phyloP scores from a whole-genome alignment of 2,888 invertebrate genomes.

The Phyto melanocephala region DNA sequence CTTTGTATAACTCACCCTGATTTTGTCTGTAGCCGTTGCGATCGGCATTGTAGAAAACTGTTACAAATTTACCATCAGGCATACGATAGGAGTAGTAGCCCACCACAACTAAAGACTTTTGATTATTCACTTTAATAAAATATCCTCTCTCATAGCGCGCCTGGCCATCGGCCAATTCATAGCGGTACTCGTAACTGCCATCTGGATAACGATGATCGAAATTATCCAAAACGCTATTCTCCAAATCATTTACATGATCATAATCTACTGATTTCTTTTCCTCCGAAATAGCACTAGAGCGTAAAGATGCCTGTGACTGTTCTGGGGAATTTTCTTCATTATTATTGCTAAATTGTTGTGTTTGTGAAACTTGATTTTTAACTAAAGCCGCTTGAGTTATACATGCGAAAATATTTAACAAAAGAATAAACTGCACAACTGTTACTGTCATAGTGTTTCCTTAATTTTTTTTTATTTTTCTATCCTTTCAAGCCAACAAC shows the following conservation, averaged over 20 bases:
- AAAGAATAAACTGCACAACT: slow-evolving; percentile 19
- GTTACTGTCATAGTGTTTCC: slow-evolving; percentile 47
- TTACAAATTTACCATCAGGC: slow-evolving; percentile 72
- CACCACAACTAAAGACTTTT: slow-evolving; percentile 73
- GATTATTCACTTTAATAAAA: slow-evolving; percentile 70
- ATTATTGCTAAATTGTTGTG: slow-evolving; percentile 24
- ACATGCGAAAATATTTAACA: slow-evolving; percentile 5
- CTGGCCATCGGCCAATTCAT: slow-evolving; percentile 74
- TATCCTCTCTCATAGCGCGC: slow-evolving; percentile 76
- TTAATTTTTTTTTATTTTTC: not conserved
- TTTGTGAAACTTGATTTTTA: slow-evolving; percentile 29
- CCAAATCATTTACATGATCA: slow-evolving; percentile 26
- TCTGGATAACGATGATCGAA: slow-evolving; percentile 75
- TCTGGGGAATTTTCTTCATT: slow-evolving; percentile 43
- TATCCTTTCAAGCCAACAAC: not conserved
- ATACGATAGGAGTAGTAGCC: slow-evolving; percentile 76
- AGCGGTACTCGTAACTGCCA: slow-evolving; percentile 76
- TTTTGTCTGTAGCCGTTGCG: slow-evolving; percentile 75
- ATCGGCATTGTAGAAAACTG: slow-evolving; percentile 77
- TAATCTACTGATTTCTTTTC: not conserved
- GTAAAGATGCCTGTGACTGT: slow-evolving; percentile 14
- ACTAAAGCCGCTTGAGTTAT: slow-evolving; percentile 27
- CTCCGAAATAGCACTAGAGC: not conserved
- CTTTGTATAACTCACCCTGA: slow-evolving; percentile 75
- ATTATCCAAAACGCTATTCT: slow-evolving; percentile 69